Conservation (phyloP, 2,113 vertebrate species). For the Scatophagus argus region DNA sequence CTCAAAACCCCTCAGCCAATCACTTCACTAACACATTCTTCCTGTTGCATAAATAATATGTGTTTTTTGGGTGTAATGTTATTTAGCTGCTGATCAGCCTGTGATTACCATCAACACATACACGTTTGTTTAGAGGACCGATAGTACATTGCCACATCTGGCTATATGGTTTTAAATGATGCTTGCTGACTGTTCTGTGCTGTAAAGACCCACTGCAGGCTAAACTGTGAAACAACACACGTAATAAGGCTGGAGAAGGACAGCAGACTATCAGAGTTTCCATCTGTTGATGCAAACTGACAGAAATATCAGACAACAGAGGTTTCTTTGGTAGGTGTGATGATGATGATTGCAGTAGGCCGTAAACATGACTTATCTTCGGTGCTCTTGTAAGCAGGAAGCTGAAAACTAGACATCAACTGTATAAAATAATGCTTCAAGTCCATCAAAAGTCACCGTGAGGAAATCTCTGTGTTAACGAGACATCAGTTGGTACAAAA, state of each 20-base stretch:
- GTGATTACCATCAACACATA: neutral
- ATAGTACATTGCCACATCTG: conserved; percentile 2
- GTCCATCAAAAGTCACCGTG: conserved; percentile 85
- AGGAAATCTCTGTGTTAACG: conserved; percentile 68
- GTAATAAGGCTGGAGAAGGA: conserved; percentile 57
- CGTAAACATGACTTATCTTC: conserved; percentile 59
- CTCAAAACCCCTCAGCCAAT: neutral
- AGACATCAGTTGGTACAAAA: conserved; percentile 65
- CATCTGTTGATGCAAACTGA: conserved; percentile 50
- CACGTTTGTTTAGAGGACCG: conserved; percentile 1
- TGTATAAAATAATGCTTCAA: conserved; percentile 85
- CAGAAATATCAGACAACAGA: conserved; percentile 56
- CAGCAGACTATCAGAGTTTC: conserved; percentile 44
- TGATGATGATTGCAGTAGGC: conserved; percentile 47
- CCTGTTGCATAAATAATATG: conserved; percentile 21
- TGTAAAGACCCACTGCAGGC: conserved; percentile 14
- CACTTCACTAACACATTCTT: neutral
- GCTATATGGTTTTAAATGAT: neutral
- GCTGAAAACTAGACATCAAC: conserved; percentile 82
- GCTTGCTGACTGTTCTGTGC: conserved; percentile 15
- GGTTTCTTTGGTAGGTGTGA: conserved; percentile 77
- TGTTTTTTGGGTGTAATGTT: neutral
- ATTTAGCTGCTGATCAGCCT: conserved; percentile 8
- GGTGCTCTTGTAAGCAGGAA: conserved; percentile 55
- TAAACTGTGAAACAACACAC: conserved; percentile 46